Evolutionary conservation across 2,888 invertebrate species (phyloP).

Genomic region (Drosophila greeni): DNA sequence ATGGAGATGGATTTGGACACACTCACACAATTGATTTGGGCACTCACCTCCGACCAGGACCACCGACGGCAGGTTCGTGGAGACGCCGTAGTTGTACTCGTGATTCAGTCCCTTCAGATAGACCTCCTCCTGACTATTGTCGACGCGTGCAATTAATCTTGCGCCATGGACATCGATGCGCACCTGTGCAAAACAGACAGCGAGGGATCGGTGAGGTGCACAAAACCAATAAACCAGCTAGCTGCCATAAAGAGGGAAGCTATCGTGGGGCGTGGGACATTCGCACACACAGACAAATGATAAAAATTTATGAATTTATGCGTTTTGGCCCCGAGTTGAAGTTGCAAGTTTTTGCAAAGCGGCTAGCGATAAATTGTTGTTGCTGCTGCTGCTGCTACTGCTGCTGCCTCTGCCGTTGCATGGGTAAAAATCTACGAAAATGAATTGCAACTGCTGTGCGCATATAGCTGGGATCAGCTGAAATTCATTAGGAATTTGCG

Average conservation of each 20-base stretch:
- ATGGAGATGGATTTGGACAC: conserved; percentile 8
- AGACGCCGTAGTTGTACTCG: conserved; percentile 91
- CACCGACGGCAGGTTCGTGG: conserved; percentile 91
- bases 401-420: conserved; percentile 26
- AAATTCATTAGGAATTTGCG: conserved; percentile 73
- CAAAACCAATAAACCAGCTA: conserved; percentile 70
- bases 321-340: conserved; percentile 69
- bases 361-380: conserved; percentile 66
- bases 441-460: conserved; percentile 67
- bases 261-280: conserved; percentile 32
- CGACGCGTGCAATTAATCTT: conserved; percentile 90
- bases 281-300: conserved; percentile 61
- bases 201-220: conserved; percentile 50
- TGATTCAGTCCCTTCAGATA: conserved; percentile 90
- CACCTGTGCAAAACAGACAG: conserved; percentile 78
- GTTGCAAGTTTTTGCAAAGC: conserved; percentile 59
- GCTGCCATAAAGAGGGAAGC: conserved; percentile 32
- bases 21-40: conserved; percentile 60
- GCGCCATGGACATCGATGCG: conserved; percentile 93
- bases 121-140: conserved; percentile 89
- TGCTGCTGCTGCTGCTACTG: conserved; percentile 35
- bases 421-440: conserved; percentile 69
- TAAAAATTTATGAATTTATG: conserved; percentile 75
- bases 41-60: conserved; percentile 91
- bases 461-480: conserved; percentile 63